A percentile compares a stretch with the other conserved stretches of the same genome.
These are phyloP conservation scores for Acyrthosiphon pisum DNA, from an alignment of 1,140 invertebrate species.

Conservation along the genomic window DNA sequence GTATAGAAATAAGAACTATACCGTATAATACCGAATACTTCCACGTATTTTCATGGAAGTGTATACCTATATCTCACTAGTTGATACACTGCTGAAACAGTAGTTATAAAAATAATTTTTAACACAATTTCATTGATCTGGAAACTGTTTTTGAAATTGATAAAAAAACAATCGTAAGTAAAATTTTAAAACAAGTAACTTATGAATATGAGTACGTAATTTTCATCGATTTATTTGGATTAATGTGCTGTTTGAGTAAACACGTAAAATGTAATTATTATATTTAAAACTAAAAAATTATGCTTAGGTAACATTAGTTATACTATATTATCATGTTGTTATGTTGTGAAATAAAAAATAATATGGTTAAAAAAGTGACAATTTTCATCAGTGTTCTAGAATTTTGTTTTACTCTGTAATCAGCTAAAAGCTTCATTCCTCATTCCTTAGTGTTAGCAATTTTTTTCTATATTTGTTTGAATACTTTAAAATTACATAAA, in stretches of 20 bases:
- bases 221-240: background rate
- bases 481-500: background rate
- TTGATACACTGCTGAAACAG: background rate
- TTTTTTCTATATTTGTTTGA: background rate
- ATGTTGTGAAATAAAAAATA: background rate
- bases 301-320: background rate
- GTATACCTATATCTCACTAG: background rate
- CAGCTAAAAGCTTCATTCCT: constrained; percentile 1
- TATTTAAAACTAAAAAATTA: background rate
- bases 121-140: background rate
- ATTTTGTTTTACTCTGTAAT: background rate
- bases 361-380: background rate
- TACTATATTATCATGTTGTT: no score
- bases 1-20: background rate
- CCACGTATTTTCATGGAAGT: background rate
- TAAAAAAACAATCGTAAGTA: background rate
- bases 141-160: background rate
- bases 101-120: background rate
- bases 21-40: no score
- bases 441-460: background rate
- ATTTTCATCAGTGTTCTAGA: background rate
- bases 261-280: background rate
- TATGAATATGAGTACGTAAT: background rate
- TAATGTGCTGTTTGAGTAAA: background rate
- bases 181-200: background rate